Evolutionary conservation across 2,797 vertebrate genomes (phyloP).

Genomic region (Acipenser oxyrinchus): DNA sequence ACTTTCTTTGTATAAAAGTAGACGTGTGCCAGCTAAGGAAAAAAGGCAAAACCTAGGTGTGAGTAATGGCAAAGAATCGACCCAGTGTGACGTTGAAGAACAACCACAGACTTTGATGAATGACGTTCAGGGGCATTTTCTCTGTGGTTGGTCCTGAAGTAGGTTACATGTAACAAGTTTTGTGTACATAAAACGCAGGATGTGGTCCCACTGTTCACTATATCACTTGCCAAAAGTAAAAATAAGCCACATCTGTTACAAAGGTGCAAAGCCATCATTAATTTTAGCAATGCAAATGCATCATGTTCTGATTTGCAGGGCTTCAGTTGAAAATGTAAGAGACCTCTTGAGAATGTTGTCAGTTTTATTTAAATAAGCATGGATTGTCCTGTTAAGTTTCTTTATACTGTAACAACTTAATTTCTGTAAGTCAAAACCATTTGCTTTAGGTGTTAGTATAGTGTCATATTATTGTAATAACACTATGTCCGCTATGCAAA

Average conservation of each 20-base stretch:
- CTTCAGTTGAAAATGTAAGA: no score
- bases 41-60: conserved; percentile 21
- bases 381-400: background rate
- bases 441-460: no score
- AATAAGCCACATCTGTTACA: conserved; percentile 4
- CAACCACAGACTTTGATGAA: background rate
- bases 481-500: no score
- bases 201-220: conserved; percentile 6
- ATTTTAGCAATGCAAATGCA: conserved; percentile 1
- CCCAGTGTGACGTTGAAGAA: background rate
- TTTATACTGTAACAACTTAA: no score
- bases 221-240: background rate
- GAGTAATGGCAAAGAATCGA: conserved; percentile 11
- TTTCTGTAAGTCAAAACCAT: no score
- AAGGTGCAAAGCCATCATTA: conserved; percentile 3
- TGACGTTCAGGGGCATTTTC: background rate
- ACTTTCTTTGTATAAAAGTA: conserved; percentile 25
- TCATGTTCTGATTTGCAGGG: no score
- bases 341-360: no score
- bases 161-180: conserved; percentile 1
- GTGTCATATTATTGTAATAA: no score
- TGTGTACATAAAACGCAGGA: conserved; percentile 5
- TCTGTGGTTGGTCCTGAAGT: conserved; percentile 7
- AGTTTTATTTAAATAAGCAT: background rate
- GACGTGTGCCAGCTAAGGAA: conserved; percentile 12